Evolutionary conservation across 2,797 vertebrate genomes (phyloP).

Genomic region (Scomberomorus guttatus): DNA sequence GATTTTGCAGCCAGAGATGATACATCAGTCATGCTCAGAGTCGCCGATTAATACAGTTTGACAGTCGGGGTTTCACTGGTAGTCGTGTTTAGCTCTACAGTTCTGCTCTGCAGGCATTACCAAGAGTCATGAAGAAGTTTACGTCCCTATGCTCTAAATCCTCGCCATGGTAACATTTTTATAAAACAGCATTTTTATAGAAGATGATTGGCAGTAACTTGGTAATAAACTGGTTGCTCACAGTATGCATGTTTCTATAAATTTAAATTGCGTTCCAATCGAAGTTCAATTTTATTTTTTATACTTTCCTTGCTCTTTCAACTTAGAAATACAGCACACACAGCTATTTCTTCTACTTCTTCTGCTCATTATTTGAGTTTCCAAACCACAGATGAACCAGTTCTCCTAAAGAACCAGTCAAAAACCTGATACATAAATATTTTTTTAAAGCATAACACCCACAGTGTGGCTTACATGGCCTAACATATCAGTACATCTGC

Average conservation of each 20-base stretch:
- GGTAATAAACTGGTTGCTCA: neutral
- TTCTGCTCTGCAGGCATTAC: neutral
- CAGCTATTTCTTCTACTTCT: neutral
- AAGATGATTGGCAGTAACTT: neutral
- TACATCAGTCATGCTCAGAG: neutral
- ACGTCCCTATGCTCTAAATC: neutral
- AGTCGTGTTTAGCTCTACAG: constrained; percentile 3
- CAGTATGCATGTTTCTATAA: neutral
- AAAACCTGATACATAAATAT: constrained; percentile 5
- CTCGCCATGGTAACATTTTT: constrained; percentile 9
- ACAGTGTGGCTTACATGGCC: neutral
- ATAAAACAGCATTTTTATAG: too few species aligned
- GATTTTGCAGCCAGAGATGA: constrained; percentile 20
- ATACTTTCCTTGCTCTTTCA: neutral
- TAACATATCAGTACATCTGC: neutral
- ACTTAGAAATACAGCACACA: neutral
- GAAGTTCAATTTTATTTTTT: constrained; percentile 2
- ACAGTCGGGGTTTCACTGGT: constrained; percentile 5
- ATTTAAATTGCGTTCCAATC: neutral
- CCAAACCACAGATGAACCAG: constrained; percentile 4
- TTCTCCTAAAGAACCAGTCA: neutral
- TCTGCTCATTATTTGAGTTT: constrained; percentile 23
- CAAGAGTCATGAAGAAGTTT: neutral
- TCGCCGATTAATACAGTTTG: constrained; percentile 25
- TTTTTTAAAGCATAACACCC: neutral